Conservation (phyloP, 2,888 invertebrate genomes). For the Cephonodes hylas region DNA sequence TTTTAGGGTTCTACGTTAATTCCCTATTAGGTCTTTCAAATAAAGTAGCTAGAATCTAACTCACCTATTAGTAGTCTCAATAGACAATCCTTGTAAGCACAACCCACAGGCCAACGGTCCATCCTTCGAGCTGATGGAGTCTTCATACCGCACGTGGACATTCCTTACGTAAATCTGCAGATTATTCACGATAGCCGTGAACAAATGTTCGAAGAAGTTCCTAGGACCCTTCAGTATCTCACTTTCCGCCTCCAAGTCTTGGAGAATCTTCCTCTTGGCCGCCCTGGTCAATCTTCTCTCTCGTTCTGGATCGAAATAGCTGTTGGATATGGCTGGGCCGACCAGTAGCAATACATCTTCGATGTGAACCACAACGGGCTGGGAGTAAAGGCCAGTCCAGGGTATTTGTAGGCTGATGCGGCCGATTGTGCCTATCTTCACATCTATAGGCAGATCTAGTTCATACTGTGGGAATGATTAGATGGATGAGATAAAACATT, state of each 20-base stretch:
- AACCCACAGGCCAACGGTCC: conserved; percentile 87
- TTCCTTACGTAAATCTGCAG: conserved; percentile 89
- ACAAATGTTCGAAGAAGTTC: conserved; percentile 86
- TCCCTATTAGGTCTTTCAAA: too few relatives aligned
- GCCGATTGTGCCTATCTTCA: conserved; percentile 90
- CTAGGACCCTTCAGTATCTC: conserved; percentile 83
- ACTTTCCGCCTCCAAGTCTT: conserved; percentile 82
- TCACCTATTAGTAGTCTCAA: conserved; percentile 90
- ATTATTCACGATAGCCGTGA: conserved; percentile 89
- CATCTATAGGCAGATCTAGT: conserved; percentile 89
- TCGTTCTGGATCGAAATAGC: conserved; percentile 86
- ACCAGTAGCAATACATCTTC: conserved; percentile 90
- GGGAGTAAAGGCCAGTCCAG: conserved; percentile 88
- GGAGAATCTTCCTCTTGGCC: conserved; percentile 85
- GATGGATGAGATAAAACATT: too few relatives aligned
- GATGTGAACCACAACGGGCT: conserved; percentile 86
- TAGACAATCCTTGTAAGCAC: conserved; percentile 88
- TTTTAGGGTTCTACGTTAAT: too few relatives aligned
- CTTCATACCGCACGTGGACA: conserved; percentile 91
- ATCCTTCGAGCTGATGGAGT: conserved; percentile 84
- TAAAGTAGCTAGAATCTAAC: too few relatives aligned
- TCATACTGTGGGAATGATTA: conserved; percentile 87
- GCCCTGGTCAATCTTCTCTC: conserved; percentile 87
- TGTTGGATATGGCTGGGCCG: conserved; percentile 86
- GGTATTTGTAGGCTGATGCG: conserved; percentile 88